Percentiles rank a stretch among this genome's conserved stretches.
phyloP scores from a whole-genome alignment of 2,888 invertebrate species.

The Epinotia brunnichana region DNA sequence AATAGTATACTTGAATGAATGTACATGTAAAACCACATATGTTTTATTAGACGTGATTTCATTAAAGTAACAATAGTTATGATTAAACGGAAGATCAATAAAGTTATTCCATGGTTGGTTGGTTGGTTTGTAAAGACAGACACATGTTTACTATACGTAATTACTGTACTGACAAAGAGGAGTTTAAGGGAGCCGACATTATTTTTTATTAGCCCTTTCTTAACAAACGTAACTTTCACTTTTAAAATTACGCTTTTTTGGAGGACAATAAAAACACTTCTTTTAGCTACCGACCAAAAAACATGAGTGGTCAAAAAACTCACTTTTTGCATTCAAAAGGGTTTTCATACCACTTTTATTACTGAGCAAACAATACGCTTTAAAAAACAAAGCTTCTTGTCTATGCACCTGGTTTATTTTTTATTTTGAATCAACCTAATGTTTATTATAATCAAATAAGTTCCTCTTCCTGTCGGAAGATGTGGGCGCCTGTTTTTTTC shows the following conservation, averaged over 20 bases:
- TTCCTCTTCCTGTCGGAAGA: slow-evolving; percentile 82
- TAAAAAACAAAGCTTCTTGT: slow-evolving; percentile 68
- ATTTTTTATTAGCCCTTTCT: slow-evolving; percentile 46
- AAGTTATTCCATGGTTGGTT: neutral
- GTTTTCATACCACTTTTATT: slow-evolving; percentile 63
- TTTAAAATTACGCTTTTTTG: slow-evolving; percentile 60
- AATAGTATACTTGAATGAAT: neutral
- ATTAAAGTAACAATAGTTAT: neutral
- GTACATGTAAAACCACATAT: neutral
- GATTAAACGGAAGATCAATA: too few relatives aligned
- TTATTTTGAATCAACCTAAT: slow-evolving; percentile 69
- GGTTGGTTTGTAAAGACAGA: neutral
- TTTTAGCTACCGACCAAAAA: slow-evolving; percentile 62
- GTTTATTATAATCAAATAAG: slow-evolving; percentile 82
- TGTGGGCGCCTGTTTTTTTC: slow-evolving; percentile 72
- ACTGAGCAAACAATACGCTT: slow-evolving; percentile 70
- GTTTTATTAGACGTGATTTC: neutral
- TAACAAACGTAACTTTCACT: slow-evolving; percentile 67
- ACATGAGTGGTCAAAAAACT: slow-evolving; percentile 56
- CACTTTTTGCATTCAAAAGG: slow-evolving; percentile 61
- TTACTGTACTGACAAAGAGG: neutral
- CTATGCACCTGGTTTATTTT: slow-evolving; percentile 74
- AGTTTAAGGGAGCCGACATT: slow-evolving; percentile 21
- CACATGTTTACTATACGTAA: neutral
- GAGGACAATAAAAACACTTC: slow-evolving; percentile 51